A percentile compares a stretch with the other conserved stretches of the same genome.
Evolutionary conservation across 2,113 vertebrate species (phyloP).

Genomic region (Leucoraja erinaceus): DNA sequence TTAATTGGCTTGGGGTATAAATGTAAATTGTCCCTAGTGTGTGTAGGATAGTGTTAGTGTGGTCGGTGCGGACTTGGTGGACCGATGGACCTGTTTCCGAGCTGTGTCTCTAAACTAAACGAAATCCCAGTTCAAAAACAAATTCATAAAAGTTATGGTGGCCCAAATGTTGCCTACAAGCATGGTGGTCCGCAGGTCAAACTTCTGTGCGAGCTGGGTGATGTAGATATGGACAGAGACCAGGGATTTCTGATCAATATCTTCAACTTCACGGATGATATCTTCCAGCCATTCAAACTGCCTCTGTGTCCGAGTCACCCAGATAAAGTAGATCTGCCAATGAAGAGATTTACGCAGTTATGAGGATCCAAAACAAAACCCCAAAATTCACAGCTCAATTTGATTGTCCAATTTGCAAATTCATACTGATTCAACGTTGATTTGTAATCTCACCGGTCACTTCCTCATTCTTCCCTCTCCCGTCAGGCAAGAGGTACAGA

Average conservation of each 20-base stretch:
- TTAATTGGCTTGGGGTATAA: no score
- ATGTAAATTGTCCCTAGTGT: no score
- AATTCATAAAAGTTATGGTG: neutral
- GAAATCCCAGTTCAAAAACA: neutral
- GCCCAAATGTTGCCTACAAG: neutral
- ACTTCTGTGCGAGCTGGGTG: slow-evolving; percentile 39
- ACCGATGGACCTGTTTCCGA: no score
- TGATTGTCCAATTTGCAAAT: no score
- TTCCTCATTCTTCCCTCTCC: no score
- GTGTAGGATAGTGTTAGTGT: no score
- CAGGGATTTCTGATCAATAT: slow-evolving; percentile 24
- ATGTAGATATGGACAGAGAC: slow-evolving; percentile 39
- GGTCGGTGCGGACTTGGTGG: no score
- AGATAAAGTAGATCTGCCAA: slow-evolving; percentile 39
- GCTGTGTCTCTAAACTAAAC: no score
- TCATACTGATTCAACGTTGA: neutral
- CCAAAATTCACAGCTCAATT: neutral
- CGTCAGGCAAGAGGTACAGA: no score
- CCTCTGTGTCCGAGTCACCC: slow-evolving; percentile 39
- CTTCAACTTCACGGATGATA: slow-evolving; percentile 40
- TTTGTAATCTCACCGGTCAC: no score
- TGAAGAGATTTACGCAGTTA: neutral
- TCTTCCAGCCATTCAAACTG: slow-evolving; percentile 40
- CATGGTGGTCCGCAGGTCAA: slow-evolving; percentile 38
- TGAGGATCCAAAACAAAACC: neutral